Evolutionary conservation across 2,113 vertebrate genomes (phyloP).

Genomic region (Gallinago media): DNA sequence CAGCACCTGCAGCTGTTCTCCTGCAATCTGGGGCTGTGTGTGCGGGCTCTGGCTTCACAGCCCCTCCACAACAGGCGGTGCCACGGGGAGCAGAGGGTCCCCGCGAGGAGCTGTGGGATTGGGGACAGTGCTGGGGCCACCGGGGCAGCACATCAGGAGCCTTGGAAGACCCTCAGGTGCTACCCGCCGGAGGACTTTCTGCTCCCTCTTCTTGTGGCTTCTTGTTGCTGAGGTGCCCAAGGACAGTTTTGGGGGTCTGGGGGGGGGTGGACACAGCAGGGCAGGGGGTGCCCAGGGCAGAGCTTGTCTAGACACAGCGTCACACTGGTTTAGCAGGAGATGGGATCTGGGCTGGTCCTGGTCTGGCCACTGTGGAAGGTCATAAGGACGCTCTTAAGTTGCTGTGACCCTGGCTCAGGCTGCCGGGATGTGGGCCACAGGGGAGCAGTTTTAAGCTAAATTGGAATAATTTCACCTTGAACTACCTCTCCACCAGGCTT

Average conservation of each 20-base stretch:
- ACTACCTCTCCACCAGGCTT: background rate
- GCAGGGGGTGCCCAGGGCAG: background rate
- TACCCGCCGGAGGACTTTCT: fast-evolving
- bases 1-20: background rate
- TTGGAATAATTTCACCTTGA: conserved; percentile 10
- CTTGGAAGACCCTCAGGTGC: background rate
- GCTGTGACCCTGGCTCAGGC: background rate
- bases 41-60: background rate
- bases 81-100: background rate
- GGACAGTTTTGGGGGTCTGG: background rate
- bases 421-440: background rate
- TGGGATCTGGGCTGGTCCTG: background rate
- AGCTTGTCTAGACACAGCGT: background rate
- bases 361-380: fast-evolving
- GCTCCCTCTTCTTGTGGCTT: background rate
- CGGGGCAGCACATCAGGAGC: background rate
- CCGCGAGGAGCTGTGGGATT: fast-evolving
- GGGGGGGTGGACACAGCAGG: background rate
- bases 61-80: background rate
- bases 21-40: background rate
- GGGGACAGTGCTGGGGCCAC: background rate
- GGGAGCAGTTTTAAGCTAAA: conserved; percentile 24
- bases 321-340: background rate
- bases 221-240: background rate
- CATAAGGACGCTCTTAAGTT: background rate